Conservation (phyloP, 37 sponge, comb jelly and placozoan species). For the Corticium candelabrum region DNA sequence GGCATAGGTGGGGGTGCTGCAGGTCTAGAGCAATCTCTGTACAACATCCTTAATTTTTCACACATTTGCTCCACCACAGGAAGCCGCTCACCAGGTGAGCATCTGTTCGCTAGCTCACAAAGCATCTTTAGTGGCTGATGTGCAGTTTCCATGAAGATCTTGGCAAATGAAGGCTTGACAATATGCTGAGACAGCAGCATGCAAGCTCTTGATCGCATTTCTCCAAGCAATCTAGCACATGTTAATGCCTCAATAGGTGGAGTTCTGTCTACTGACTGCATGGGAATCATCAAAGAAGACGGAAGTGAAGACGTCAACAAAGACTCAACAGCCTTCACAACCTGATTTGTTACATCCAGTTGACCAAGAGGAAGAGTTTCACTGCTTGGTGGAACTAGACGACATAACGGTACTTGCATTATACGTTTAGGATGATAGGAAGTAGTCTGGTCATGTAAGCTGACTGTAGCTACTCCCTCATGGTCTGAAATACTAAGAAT, state of each 20-base stretch:
- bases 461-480: slow-evolving; percentile 60
- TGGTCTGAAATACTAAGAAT: slow-evolving; percentile 57
- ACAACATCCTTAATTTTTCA: slow-evolving; percentile 83
- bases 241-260: background rate
- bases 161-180: slow-evolving; percentile 6
- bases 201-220: slow-evolving; percentile 14
- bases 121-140: background rate
- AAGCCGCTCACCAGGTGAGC: slow-evolving; percentile 33
- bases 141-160: background rate
- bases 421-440: slow-evolving; percentile 37
- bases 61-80: slow-evolving; percentile 69
- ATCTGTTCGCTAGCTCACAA: background rate
- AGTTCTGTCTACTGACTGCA: background rate
- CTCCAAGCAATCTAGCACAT: background rate
- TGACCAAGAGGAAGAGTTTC: slow-evolving; percentile 33
- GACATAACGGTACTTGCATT: slow-evolving; percentile 58
- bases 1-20: slow-evolving; percentile 53
- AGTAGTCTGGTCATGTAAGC: slow-evolving; percentile 33
- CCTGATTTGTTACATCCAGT: background rate
- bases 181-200: slow-evolving; percentile 20
- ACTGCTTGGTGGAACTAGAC: slow-evolving; percentile 39
- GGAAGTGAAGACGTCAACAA: background rate
- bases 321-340: background rate
- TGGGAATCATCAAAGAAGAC: background rate
- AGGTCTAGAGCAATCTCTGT: slow-evolving; percentile 83